Base-by-base conservation (phyloP, 2,113 vertebrate species). In the Amblyopsis rosae region DNA sequence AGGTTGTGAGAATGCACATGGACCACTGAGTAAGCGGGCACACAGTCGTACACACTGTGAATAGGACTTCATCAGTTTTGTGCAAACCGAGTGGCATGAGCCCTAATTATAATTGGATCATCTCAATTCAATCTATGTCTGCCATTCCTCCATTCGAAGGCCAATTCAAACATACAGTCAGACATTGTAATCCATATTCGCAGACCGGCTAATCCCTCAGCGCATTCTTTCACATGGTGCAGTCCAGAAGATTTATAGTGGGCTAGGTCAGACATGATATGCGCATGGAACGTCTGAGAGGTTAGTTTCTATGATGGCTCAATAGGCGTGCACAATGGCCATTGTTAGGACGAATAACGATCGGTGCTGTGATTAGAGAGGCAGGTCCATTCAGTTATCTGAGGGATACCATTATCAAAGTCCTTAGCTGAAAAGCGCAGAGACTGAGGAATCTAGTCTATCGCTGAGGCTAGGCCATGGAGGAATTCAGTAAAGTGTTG, bases 201-300 rank as follows among this genome's bases (percentile, higher is more conserved):
- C 59, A 65, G 78, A 77, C 65, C 80, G 65, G 67, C 73, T 81
- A 86, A 87, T 88, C 85, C 85, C 84, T 61, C 45, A 35, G 76
- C 56, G 82, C 70, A 86, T 83, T 81, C 81, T 83, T 90, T 85
- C 79, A 80, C 76, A 75, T 73, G 70, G 76, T 75, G 68, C 62
- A 65, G 75, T 77, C 75, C 70, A 70, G 72, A 84, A 86, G 88
- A 91, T 88, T 83, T 87, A 90, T 90, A 83, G 79, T 53, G 72
- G 70, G 80, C 80, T 16, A 3, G 62, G 53, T 69, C 19, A 68
- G 77, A 84, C 68, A 69, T 81, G 86, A 91, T 79, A 80, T 63
- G 59, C 59, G 73, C 76, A 72, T 70, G 82, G 84, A 65, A 64
- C 78, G 71, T 85, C 79, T 76, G 69, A 70, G 41, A 68, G 61